A percentile compares a stretch with the other conserved stretches of the same genome.
Evolutionary conservation across 2,888 invertebrate genomes (phyloP).

Genomic region (Synanthedon tipuliformis): DNA sequence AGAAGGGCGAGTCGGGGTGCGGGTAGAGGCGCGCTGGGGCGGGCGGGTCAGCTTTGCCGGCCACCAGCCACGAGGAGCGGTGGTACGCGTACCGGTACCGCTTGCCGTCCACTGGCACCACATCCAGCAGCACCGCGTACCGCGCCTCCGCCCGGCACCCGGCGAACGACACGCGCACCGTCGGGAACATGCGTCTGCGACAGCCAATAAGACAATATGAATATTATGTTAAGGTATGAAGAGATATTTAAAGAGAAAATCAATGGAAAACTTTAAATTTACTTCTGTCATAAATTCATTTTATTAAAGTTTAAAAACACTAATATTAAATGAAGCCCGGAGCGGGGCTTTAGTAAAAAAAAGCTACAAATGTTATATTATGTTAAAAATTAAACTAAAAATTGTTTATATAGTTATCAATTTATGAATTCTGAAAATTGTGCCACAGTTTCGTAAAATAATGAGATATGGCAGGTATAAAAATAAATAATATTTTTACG

Average conservation of each 20-base stretch:
- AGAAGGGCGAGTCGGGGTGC: constrained; percentile 97
- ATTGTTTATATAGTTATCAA: background rate
- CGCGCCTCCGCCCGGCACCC: constrained; percentile 84
- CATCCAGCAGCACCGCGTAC: constrained; percentile 95
- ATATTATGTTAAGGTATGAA: too few relatives aligned
- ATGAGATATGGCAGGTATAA: background rate
- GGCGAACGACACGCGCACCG: constrained; percentile 92
- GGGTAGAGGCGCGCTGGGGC: constrained; percentile 92
- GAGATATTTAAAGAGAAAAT: too few relatives aligned
- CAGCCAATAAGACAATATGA: too few relatives aligned
- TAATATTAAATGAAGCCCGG: too few relatives aligned
- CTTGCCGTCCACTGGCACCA: constrained; percentile 96
- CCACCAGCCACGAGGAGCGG: constrained; percentile 97
- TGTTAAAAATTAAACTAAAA: too few relatives aligned
- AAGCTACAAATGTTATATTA: too few relatives aligned
- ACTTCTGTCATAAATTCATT: too few relatives aligned
- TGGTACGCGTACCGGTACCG: constrained; percentile 98
- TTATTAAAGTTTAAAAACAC: too few relatives aligned
- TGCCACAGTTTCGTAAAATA: background rate
- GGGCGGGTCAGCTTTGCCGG: constrained; percentile 98
- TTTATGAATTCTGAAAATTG: background rate
- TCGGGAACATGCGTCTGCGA: constrained; percentile 96
- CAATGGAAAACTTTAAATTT: too few relatives aligned
- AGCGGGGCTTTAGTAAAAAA: too few relatives aligned
- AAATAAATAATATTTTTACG: background rate